Conservation (phyloP, 2,113 vertebrate genomes). For the Passerina amoena region DNA sequence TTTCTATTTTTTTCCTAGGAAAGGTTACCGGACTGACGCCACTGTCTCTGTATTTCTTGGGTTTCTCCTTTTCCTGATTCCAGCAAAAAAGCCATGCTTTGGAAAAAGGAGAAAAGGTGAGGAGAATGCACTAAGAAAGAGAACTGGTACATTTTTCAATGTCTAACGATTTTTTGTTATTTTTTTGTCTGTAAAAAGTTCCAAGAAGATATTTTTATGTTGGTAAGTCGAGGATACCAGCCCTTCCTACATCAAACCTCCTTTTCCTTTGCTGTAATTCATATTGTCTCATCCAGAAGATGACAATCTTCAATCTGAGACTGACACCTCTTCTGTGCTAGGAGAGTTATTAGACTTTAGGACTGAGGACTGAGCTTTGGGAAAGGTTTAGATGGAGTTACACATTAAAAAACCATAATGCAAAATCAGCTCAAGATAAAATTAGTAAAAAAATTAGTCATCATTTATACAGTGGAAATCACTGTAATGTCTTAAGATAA, state of each 20-base stretch:
- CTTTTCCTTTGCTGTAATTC: background rate
- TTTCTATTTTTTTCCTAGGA: constrained; percentile 72
- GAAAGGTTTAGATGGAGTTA: background rate
- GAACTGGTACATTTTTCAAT: background rate
- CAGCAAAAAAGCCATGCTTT: constrained; percentile 84
- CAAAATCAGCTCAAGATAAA: background rate
- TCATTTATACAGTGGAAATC: background rate
- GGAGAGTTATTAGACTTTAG: background rate
- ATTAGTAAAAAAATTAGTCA: background rate
- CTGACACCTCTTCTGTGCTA: background rate
- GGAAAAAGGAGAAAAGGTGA: constrained; percentile 76
- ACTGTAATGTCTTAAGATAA: background rate
- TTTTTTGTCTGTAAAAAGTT: background rate
- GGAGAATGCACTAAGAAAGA: background rate
- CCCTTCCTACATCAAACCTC: background rate
- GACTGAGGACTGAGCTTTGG: background rate
- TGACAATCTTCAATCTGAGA: background rate
- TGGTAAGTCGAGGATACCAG: background rate
- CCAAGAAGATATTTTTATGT: background rate
- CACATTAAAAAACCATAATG: background rate
- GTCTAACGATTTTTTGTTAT: background rate
- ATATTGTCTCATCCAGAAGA: background rate
- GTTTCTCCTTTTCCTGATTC: constrained; percentile 97
- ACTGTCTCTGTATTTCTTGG: constrained; percentile 94
- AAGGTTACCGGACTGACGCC: constrained; percentile 96